These are phyloP conservation scores for Xylota segnis DNA, from an alignment of 2,888 invertebrate species.

Conservation along the genomic window DNA sequence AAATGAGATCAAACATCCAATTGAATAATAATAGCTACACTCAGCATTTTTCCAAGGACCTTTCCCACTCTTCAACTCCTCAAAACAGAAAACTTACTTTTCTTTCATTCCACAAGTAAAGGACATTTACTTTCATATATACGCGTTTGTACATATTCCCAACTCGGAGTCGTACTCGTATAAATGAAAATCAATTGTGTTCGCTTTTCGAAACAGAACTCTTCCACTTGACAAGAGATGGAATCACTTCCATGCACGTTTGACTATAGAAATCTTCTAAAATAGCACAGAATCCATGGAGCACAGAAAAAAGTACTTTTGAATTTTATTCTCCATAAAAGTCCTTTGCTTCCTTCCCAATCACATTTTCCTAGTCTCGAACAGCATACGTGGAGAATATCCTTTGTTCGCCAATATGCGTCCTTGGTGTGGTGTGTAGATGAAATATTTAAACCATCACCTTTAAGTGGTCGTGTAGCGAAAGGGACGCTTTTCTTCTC, in stretches of 20 bases:
- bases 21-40: slow-evolving; percentile 68
- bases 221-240: slow-evolving; percentile 67
- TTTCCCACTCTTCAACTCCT: slow-evolving; percentile 38
- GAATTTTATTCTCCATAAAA: slow-evolving; percentile 69
- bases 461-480: slow-evolving; percentile 47
- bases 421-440: slow-evolving; percentile 14
- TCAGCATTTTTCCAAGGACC: slow-evolving; percentile 70
- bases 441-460: slow-evolving; percentile 70
- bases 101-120: slow-evolving; percentile 39
- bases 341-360: slow-evolving; percentile 40
- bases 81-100: slow-evolving; percentile 50
- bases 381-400: slow-evolving; percentile 69
- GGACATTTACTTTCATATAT: slow-evolving; percentile 46
- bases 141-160: background rate
- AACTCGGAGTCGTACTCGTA: too few relatives aligned
- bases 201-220: slow-evolving; percentile 49
- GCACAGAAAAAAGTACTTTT: slow-evolving; percentile 43
- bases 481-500: slow-evolving; percentile 50
- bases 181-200: slow-evolving; percentile 68
- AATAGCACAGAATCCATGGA: slow-evolving; percentile 67
- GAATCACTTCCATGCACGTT: slow-evolving; percentile 65
- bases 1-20: slow-evolving; percentile 75
- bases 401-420: slow-evolving; percentile 60
- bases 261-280: slow-evolving; percentile 65
- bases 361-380: slow-evolving; percentile 53